Base-by-base conservation (phyloP, 2,888 invertebrate species). In the Podabrus alpinus region DNA sequence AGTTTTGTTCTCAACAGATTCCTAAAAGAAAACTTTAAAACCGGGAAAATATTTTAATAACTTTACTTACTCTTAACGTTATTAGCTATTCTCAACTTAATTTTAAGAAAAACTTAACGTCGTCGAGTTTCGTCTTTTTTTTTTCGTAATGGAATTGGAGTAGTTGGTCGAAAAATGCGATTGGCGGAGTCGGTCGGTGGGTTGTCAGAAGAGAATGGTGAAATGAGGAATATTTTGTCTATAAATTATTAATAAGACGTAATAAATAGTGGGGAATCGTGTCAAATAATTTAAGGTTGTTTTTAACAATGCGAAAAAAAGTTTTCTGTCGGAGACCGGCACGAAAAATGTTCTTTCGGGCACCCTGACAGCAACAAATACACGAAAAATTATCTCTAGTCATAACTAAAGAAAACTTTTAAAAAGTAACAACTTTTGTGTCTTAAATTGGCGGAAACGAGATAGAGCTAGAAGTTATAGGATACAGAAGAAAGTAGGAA, bases 331-430 rank as follows among this genome's bases (percentile, higher is more conserved):
- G 81, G 80, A 78, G 80, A 71, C 79, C 80, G 82, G 82, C 83
- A 83, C 84, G 83, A 82, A 80, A 82, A 83, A 82, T 80, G 80
- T 79, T 75, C 80, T 80, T 79, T 80, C 80, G 81, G 80, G 79
- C 81, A 80, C 80, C 81, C 75, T 75, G 81, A 81, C 81, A 79
- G 80, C 81, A 78, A 79, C 81, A 78, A 79, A 81, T 79, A 76
- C 78, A 82, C 81, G 84, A 83, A 83, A 84, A 84, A 84, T 83
- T 82, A 83, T 84, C 81, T 84, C 81, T 83, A 81, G 80, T 81
- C 79, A 79, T 82, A 84, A 83, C 82, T 78, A 82, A 81, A 81
- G 79, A 79, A 69, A 83, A 82, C 78, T 76, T 82, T 82, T 81
- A 76, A 77, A 80, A 83, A 83, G 82, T 81, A 82, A 73, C 81